phyloP scores from a whole-genome alignment of 2,888 invertebrate genomes.

The Conops quadrifasciatus region DNA sequence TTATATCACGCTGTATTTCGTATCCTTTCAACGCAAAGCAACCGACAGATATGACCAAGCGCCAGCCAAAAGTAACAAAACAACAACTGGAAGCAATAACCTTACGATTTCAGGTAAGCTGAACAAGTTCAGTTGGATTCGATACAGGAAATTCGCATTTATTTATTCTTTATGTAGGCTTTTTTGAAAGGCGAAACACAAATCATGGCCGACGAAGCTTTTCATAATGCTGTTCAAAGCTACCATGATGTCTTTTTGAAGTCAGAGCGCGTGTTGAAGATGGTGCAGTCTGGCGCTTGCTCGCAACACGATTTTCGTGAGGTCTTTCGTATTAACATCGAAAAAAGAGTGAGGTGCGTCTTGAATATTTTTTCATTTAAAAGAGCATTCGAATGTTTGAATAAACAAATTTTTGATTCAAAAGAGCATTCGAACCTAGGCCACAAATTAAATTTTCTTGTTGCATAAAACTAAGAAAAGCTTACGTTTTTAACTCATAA shows the following conservation, averaged over 20 bases:
- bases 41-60: slow-evolving; percentile 95
- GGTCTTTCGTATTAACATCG: slow-evolving; percentile 97
- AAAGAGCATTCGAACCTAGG: too few relatives aligned
- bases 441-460: too few relatives aligned
- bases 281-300: slow-evolving; percentile 98
- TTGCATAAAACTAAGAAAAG: too few relatives aligned
- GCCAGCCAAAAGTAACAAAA: slow-evolving; percentile 95
- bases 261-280: slow-evolving; percentile 93
- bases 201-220: slow-evolving; percentile 97
- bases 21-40: slow-evolving; percentile 99
- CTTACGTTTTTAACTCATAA: too few relatives aligned
- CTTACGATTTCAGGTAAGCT: slow-evolving; percentile 87
- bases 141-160: neutral
- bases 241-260: slow-evolving; percentile 96
- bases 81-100: slow-evolving; percentile 95
- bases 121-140: neutral
- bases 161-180: slow-evolving; percentile 69
- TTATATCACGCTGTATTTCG: slow-evolving; percentile 96
- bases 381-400: too few relatives aligned
- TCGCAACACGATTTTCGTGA: slow-evolving; percentile 99
- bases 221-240: slow-evolving; percentile 97
- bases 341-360: slow-evolving; percentile 89
- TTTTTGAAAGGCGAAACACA: slow-evolving; percentile 99
- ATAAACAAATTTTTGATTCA: too few relatives aligned
- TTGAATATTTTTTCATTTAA: too few relatives aligned